Base-by-base conservation (phyloP, 2,888 invertebrate species). In the Sminthurides aquaticus region DNA sequence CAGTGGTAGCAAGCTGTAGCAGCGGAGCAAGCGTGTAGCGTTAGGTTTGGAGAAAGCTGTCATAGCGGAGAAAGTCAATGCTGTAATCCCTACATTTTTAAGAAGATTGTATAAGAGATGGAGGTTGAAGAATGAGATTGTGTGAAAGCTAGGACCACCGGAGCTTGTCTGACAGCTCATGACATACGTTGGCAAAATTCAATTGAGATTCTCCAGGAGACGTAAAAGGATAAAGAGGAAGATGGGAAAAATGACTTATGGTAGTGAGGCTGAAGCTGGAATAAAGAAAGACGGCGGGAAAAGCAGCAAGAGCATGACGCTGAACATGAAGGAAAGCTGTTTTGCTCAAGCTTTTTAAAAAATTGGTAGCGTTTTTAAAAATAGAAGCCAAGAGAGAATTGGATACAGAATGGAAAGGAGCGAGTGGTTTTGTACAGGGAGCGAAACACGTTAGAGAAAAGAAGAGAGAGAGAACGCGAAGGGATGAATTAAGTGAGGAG, bases 181-280 rank as follows among this genome's bases (percentile, higher is more conserved):
- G n/a, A n/a, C n/a, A n/a, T n/a, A 27, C 57, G 56, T 56, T 25
- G 56, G 8, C 56, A 26, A 26, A 56, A 56, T 56, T 1, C 18
- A 18, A 56, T 26, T 56, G 2, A 18, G 56, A 56, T 26, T 56
- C 27, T 27, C n/a, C 24, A 27, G 56, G 8, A 22, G 18, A 2
- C n/a, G 26, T 24, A 56, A 27, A 26, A 56, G 55, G 25, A 20
- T 3, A 55, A 25, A 56, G 2, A 56, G 2, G n/a, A 27, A 56
- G 56, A 56, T 24, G 26, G 26, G 43, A 25, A 43, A 48, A 58
- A 1, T 2, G 57, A 34, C 15, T 34, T 22, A 24, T 52, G 24
- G 52, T 20, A 25, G 55, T 25, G 55, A 49, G 5, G 55, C 2
- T 55, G 52, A 24, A 20, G 52, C 11, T 52, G 8, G 55, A 20